These are phyloP conservation scores for Rotaria sp. DNA, from an alignment of 2,888 invertebrate genomes.

Conservation along the genomic window DNA sequence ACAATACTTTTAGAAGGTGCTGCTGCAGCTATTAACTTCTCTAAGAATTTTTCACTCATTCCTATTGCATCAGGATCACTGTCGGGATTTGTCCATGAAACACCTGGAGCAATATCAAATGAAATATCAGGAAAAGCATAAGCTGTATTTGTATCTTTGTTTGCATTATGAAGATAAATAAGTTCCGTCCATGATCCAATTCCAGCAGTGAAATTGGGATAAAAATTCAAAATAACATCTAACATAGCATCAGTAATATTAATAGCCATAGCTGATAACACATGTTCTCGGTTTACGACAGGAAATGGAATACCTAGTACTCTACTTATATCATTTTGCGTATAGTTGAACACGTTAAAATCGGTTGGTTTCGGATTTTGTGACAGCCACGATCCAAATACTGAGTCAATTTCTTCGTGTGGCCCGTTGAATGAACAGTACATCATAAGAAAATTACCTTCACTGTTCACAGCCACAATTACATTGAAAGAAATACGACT, in stretches of 20 bases:
- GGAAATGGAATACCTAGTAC: background rate
- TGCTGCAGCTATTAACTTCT: background rate
- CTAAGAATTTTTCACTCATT: background rate
- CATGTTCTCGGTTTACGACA: background rate
- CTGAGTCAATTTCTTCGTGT: background rate
- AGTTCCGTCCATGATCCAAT: background rate
- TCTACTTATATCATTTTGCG: background rate
- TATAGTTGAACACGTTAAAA: background rate
- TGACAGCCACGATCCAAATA: background rate
- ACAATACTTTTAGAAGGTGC: background rate
- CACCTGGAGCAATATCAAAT: conserved; percentile 14
- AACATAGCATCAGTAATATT: background rate
- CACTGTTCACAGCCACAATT: background rate
- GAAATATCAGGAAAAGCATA: conserved; percentile 18
- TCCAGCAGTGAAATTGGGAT: background rate
- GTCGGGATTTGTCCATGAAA: background rate
- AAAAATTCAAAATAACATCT: background rate
- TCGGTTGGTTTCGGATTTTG: background rate
- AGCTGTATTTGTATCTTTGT: conserved; percentile 5
- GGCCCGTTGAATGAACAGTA: background rate
- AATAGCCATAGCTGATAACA: background rate
- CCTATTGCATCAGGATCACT: background rate
- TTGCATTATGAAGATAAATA: background rate
- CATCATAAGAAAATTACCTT: background rate
- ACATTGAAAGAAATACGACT: background rate